A percentile compares a stretch with the other conserved stretches of the same genome.
These are phyloP conservation scores for Megaleporinus macrocephalus DNA, from an alignment of 2,113 vertebrate genomes.

Conservation along the genomic window DNA sequence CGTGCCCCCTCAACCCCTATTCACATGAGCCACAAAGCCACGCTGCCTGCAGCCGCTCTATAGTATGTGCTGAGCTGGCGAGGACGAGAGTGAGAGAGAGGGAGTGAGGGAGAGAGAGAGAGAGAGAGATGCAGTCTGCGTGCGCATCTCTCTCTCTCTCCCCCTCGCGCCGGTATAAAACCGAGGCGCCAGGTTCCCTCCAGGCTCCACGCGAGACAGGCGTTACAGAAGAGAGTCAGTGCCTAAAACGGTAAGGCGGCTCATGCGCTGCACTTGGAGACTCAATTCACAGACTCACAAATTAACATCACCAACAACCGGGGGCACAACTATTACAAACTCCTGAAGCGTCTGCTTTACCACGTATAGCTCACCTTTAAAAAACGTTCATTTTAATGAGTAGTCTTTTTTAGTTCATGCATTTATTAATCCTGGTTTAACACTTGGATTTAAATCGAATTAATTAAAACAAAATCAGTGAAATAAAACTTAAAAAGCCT, in stretches of 20 bases:
- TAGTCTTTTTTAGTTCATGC: too few relatives aligned
- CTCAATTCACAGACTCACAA: not conserved
- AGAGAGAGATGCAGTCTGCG: not conserved
- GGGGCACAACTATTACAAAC: not conserved
- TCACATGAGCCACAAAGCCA: slow-evolving; percentile 26
- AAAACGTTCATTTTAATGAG: not conserved
- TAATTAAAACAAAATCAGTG: too few relatives aligned
- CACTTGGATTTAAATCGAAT: too few relatives aligned
- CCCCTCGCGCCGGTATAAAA: slow-evolving; percentile 73
- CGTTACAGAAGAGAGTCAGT: slow-evolving; percentile 70
- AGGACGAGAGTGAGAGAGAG: slow-evolving; percentile 44
- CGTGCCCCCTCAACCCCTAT: slow-evolving; percentile 51
- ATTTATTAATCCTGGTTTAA: too few relatives aligned
- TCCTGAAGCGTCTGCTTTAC: not conserved
- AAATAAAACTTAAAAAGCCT: too few relatives aligned
- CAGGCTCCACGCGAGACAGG: slow-evolving; percentile 75
- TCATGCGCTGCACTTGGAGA: slow-evolving; percentile 51
- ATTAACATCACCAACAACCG: not conserved
- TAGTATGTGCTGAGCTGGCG: slow-evolving; percentile 78
- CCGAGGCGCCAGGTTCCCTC: slow-evolving; percentile 76
- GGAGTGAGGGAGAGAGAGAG: too few relatives aligned
- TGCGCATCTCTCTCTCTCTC: not conserved
- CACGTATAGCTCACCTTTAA: not conserved
- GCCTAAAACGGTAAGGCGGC: slow-evolving; percentile 74
- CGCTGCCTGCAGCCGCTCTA: slow-evolving; percentile 37